phyloP scores from a whole-genome alignment of 2,113 vertebrate species.

The Rhynchopsitta pachyrhyncha region DNA sequence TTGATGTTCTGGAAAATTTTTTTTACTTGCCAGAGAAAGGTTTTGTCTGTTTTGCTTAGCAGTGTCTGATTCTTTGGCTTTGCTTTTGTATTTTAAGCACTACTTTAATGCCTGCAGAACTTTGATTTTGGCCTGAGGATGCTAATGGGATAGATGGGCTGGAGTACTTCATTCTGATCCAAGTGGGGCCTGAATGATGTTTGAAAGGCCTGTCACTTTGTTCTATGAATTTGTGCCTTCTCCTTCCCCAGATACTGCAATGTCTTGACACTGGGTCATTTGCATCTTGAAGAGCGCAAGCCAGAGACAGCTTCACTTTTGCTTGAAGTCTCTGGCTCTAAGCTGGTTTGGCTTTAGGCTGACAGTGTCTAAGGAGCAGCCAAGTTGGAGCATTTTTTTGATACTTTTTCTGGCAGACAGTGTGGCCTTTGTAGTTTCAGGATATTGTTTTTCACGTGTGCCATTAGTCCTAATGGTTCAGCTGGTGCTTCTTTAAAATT shows the following conservation, averaged over 20 bases:
- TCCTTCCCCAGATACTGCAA: background rate
- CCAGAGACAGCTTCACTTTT: background rate
- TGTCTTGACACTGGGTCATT: background rate
- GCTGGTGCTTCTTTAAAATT: background rate
- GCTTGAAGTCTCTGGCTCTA: background rate
- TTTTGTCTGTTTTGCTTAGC: background rate
- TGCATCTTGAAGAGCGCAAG: background rate
- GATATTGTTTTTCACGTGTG: background rate
- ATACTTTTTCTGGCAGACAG: background rate
- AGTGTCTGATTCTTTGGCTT: background rate
- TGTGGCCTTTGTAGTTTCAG: background rate
- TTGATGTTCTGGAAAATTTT: background rate
- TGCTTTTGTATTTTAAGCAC: background rate
- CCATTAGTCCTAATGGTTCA: background rate
- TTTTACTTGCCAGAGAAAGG: background rate
- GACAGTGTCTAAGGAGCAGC: background rate
- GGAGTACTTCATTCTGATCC: background rate
- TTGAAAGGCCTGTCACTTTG: background rate
- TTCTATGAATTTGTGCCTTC: background rate
- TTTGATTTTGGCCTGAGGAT: background rate
- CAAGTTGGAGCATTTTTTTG: background rate
- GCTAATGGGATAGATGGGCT: background rate
- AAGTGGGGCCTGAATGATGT: background rate
- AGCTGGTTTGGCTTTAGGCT: background rate
- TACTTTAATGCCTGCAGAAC: background rate